Evolutionary conservation across 2,888 invertebrate genomes (phyloP).

Genomic region (Cancer borealis): DNA sequence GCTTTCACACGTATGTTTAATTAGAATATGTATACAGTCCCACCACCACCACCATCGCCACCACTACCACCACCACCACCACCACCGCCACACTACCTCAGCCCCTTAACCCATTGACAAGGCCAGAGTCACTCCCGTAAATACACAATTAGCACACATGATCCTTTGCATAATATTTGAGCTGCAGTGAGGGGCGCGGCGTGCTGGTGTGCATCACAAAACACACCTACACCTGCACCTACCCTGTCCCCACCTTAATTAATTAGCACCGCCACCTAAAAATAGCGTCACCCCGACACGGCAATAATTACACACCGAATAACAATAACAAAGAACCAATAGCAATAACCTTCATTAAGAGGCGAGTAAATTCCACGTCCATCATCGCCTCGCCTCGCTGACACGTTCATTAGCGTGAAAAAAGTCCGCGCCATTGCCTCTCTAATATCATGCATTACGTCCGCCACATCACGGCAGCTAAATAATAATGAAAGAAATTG

Average conservation of each 20-base stretch:
- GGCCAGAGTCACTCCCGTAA: neutral
- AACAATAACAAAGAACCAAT: constrained; percentile 29
- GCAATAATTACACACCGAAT: neutral
- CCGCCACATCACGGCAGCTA: neutral
- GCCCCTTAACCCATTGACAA: neutral
- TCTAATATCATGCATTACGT: neutral
- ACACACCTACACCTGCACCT: neutral
- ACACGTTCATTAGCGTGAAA: constrained; percentile 35
- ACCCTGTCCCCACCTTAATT: neutral
- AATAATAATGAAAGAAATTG: constrained; percentile 34
- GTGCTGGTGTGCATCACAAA: constrained; percentile 5
- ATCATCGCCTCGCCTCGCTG: neutral
- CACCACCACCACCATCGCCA: neutral
- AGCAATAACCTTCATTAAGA: constrained; percentile 4
- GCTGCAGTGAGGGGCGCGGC: neutral
- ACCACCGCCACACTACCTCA: neutral
- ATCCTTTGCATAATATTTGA: neutral
- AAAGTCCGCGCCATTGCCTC: neutral
- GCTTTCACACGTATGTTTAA: neutral
- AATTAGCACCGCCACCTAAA: neutral
- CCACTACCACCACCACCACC: neutral
- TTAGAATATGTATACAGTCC: neutral
- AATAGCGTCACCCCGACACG: constrained; percentile 5
- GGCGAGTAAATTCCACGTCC: neutral
- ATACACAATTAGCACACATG: constrained; percentile 16